Evolutionary conservation across 2,113 vertebrate species (phyloP).

Genomic region (Hippocampus zosterae): DNA sequence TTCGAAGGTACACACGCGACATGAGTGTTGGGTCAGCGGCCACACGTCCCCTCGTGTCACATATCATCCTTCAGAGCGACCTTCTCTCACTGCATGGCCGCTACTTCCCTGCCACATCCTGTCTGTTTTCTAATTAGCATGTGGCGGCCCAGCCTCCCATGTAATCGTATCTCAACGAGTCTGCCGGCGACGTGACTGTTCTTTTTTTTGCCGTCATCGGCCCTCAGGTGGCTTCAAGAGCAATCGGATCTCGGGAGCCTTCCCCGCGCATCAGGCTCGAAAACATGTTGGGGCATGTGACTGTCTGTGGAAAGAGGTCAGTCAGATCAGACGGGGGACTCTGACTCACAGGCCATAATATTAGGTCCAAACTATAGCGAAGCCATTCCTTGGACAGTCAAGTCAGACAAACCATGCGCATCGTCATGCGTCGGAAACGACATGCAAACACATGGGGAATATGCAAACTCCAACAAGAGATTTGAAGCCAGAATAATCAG

Average conservation of each 20-base stretch:
- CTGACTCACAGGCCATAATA: background rate
- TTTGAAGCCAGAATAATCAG: no score
- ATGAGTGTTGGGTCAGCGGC: slow-evolving; percentile 51
- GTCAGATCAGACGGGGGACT: background rate
- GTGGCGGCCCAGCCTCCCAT: slow-evolving; percentile 26
- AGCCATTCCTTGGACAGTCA: background rate
- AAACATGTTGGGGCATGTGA: background rate
- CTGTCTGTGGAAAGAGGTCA: background rate
- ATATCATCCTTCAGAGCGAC: slow-evolving; percentile 50
- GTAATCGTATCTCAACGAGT: slow-evolving; percentile 1
- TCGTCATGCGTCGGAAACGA: no score
- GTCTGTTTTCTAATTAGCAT: slow-evolving; percentile 51
- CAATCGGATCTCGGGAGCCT: slow-evolving; percentile 25
- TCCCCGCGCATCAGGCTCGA: slow-evolving; percentile 35
- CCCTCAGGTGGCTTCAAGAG: slow-evolving; percentile 22
- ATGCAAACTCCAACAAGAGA: no score
- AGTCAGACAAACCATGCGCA: background rate
- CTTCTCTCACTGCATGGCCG: slow-evolving; percentile 3
- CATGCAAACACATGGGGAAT: no score
- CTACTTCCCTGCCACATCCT: slow-evolving; percentile 30
- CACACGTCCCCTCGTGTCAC: slow-evolving; percentile 51
- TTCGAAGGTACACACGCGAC: slow-evolving; percentile 42
- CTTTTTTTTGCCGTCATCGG: slow-evolving; percentile 33
- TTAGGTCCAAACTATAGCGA: background rate
- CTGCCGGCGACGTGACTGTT: slow-evolving; percentile 12